Percentiles rank a stretch among this genome's conserved stretches.
Evolutionary conservation across 2,888 invertebrate species (phyloP).

Genomic region (Drosophila koepferae): DNA sequence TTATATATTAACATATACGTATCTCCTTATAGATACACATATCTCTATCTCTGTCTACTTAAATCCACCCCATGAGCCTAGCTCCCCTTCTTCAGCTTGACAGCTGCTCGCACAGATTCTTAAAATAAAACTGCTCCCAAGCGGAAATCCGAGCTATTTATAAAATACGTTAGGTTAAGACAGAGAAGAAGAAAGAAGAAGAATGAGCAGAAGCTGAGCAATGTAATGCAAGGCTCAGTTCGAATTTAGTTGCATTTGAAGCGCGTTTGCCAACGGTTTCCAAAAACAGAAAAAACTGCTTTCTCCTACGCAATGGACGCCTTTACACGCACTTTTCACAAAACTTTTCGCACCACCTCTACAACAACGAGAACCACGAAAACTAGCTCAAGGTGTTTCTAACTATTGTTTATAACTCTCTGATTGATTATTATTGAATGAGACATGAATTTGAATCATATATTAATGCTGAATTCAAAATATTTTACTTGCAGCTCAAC

Average conservation of each 20-base stretch:
- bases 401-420: slow-evolving; percentile 8
- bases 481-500: slow-evolving; percentile 79
- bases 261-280: slow-evolving; percentile 33
- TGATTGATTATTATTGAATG: not conserved
- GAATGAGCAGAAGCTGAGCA: not conserved
- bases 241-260: slow-evolving; percentile 43
- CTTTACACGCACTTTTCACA: slow-evolving; percentile 66
- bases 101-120: slow-evolving; percentile 15
- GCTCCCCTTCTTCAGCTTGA: slow-evolving; percentile 10
- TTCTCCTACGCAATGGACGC: slow-evolving; percentile 52
- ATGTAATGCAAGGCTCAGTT: slow-evolving; percentile 23
- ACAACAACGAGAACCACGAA: slow-evolving; percentile 44
- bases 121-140: slow-evolving; percentile 42
- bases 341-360: slow-evolving; percentile 57
- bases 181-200: too few relatives aligned
- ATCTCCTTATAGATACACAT: not conserved
- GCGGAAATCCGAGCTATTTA: slow-evolving; percentile 47
- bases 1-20: too few relatives aligned
- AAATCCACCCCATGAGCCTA: not conserved
- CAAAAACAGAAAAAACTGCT: not conserved
- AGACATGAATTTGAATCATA: not conserved
- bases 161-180: slow-evolving; percentile 14
- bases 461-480: not conserved
- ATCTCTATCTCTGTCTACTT: not conserved
- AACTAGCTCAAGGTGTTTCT: slow-evolving; percentile 43